A percentile compares a stretch with the other conserved stretches of the same genome.
Conservation (phyloP, 2,888 invertebrate genomes). For the Rhagonycha fulva region DNA sequence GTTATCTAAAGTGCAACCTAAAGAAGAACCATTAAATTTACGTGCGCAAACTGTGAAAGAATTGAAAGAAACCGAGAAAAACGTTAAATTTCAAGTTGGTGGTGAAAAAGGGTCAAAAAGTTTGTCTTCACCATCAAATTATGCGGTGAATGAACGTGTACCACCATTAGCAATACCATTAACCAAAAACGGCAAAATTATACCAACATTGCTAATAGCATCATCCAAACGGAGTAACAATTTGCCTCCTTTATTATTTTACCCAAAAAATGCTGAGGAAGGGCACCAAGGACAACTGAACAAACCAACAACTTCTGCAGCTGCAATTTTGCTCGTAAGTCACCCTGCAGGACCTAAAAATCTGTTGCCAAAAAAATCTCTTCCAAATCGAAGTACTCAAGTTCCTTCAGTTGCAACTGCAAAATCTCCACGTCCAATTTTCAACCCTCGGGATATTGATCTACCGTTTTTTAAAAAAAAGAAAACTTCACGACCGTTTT, state of each 20-base stretch:
- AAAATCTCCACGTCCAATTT: background rate
- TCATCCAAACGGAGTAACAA: background rate
- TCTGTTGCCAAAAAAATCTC: background rate
- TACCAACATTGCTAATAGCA: background rate
- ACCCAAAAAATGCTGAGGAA: background rate
- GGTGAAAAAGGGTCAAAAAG: background rate
- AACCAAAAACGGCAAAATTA: background rate
- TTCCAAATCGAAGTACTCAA: background rate
- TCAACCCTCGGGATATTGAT: background rate
- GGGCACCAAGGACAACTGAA: background rate
- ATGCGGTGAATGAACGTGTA: background rate
- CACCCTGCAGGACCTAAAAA: background rate
- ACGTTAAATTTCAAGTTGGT: background rate
- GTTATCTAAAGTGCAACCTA: background rate
- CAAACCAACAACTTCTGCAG: background rate
- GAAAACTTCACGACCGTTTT: background rate
- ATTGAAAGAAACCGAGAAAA: background rate
- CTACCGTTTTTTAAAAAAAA: background rate
- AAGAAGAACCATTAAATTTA: background rate
- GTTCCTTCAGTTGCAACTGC: background rate
- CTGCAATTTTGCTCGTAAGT: background rate
- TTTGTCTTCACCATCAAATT: background rate
- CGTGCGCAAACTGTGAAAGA: background rate
- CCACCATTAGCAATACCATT: background rate
- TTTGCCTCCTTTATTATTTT: background rate